phyloP scores from a whole-genome alignment of 2,888 invertebrate species.

The Morpho deidamia region DNA sequence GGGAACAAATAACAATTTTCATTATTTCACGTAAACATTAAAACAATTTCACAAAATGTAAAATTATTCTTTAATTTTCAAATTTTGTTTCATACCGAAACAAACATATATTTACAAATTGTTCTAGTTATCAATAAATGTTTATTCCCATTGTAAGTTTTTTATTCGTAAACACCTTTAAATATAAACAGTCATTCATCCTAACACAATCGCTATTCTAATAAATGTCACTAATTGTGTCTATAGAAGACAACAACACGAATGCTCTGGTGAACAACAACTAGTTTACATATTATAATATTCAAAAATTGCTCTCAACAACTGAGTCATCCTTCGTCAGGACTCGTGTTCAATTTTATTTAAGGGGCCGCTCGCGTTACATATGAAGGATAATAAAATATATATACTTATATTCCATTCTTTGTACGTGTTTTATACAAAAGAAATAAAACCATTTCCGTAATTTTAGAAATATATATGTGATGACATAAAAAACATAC shows the following conservation, averaged over 20 bases:
- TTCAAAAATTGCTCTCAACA: conserved; percentile 66
- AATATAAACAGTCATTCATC: conserved; percentile 27
- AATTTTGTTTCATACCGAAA: background rate
- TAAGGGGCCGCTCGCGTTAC: conserved; percentile 36
- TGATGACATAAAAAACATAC: too few species aligned
- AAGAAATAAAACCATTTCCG: too few species aligned
- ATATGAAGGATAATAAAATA: too few species aligned
- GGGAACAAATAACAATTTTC: too few species aligned
- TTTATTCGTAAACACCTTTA: conserved; percentile 13
- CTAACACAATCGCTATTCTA: conserved; percentile 55
- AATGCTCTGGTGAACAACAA: conserved; percentile 45
- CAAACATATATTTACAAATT: conserved; percentile 1
- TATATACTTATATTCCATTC: too few species aligned
- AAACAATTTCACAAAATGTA: too few species aligned
- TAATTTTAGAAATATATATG: too few species aligned
- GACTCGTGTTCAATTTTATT: conserved; percentile 54
- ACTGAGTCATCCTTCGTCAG: conserved; percentile 70
- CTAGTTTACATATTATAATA: conserved; percentile 75
- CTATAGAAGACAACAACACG: conserved; percentile 40
- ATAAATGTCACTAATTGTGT: conserved; percentile 70
- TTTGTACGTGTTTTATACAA: too few species aligned
- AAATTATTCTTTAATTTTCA: too few species aligned
- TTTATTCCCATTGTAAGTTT: conserved; percentile 8
- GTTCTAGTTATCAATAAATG: conserved; percentile 2
- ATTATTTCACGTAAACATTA: too few species aligned